A percentile compares a stretch with the other conserved stretches of the same genome.
These are phyloP conservation scores for Orientallactaga sibirica DNA, from an alignment of 2,797 vertebrate genomes.

Conservation along the genomic window DNA sequence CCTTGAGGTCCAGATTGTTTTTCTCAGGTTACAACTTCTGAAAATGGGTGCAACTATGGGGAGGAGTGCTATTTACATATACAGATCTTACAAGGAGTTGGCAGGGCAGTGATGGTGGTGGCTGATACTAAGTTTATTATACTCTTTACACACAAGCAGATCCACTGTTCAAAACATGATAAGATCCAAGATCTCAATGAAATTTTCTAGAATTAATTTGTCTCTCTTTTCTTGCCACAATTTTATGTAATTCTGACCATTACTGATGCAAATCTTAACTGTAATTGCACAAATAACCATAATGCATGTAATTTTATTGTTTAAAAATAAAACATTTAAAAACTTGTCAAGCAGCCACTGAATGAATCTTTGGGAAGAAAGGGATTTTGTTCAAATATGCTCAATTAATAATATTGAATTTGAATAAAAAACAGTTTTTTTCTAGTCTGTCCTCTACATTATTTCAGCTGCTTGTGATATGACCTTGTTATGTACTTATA, in stretches of 20 bases:
- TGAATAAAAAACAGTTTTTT: background rate
- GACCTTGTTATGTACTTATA: background rate
- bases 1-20: background rate
- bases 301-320: background rate
- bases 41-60: background rate
- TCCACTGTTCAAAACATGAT: background rate
- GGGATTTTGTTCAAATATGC: background rate
- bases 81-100: background rate
- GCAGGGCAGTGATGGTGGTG: too few relatives aligned
- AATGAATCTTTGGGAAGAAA: background rate
- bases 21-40: background rate
- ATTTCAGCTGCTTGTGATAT: background rate
- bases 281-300: background rate
- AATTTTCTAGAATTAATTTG: background rate
- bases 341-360: background rate
- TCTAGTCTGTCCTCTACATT: background rate
- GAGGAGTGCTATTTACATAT: background rate
- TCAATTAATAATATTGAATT: background rate
- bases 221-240: background rate
- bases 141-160: background rate
- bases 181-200: background rate
- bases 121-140: background rate
- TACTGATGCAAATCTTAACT: slow-evolving; percentile 4
- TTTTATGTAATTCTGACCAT: background rate
- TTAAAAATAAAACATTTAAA: slow-evolving; percentile 11